Base-by-base conservation (phyloP, 2,113 vertebrate genomes). In the Polyodon spathula region DNA sequence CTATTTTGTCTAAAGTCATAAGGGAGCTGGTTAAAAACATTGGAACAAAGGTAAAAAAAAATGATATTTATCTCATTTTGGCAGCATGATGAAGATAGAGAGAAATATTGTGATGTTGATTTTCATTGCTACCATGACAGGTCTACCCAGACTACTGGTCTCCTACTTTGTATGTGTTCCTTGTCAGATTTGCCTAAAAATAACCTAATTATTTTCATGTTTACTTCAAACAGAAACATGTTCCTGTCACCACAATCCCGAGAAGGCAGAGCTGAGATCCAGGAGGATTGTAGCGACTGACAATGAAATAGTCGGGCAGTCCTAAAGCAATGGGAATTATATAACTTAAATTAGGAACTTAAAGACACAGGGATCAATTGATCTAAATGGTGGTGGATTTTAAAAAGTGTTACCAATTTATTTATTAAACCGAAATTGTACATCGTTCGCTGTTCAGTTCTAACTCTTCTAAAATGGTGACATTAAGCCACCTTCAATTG, bases 181-280 rank as follows among this genome's bases (percentile, higher is more conserved):
- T 12, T 7, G 48, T 7, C 48, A 50, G 48, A 50, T 11, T 50
- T 50, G 48, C 12, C 48, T 50, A 50, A 50, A 50, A 50, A 50
- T 50, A 50, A 12, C 48, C 48, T 50, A 50, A 50, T 50, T 50
- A 50, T 50, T 16, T n/a, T 50, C 48, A 50, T 50, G 48, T 50
- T 50, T 50, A 50, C 48, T 12, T 50, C 10, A 50, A 50, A 50
- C 48, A 50, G 48, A 50, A 50, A 50, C 48, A n/a, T n/a, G 8
- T 14, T 50, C 48, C 48, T 50, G 48, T 5, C 48, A 50, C 48
- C 7, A 5, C 14, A n/a, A 10, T 10, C 48, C 15, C 10, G 5
- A 50, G 48, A 5, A 11, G 5, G 12, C 6, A 14, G 48, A 50
- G 48, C 5, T 50, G 48, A 10, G 6, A n/a, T 10, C 9, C 8